Evolutionary conservation across 1,140 invertebrate genomes (phyloP).

Genomic region (Brachionus koreanus): DNA sequence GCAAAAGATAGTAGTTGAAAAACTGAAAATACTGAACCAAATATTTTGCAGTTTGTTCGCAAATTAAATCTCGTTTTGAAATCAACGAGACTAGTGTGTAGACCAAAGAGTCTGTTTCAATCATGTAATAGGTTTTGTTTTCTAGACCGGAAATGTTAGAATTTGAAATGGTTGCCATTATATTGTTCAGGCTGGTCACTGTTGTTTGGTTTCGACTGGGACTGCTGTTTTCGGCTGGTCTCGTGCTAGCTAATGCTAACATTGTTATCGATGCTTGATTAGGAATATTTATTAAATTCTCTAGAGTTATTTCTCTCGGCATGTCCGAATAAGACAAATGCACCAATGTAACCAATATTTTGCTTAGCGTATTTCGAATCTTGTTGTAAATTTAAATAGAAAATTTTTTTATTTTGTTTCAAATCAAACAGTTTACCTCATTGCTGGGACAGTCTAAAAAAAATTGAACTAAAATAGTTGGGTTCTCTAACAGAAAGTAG

Average conservation of each 20-base stretch:
- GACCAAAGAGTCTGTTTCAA: not conserved
- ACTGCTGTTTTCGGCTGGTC: not conserved
- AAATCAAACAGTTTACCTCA: not conserved
- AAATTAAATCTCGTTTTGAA: constrained; percentile 13
- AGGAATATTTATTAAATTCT: not conserved
- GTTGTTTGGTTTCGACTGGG: constrained; percentile 64
- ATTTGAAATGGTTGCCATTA: constrained; percentile 91
- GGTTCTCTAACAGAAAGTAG: constrained; percentile 25
- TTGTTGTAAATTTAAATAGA: not conserved
- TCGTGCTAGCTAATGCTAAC: not conserved
- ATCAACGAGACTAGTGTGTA: constrained; percentile 14
- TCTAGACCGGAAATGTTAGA: constrained; percentile 74
- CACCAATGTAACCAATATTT: constrained; percentile 38
- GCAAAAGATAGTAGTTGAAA: constrained; percentile 16
- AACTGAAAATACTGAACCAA: constrained; percentile 43
- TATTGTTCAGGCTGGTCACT: constrained; percentile 82
- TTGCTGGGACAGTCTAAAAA: constrained; percentile 46
- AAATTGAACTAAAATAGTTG: constrained; percentile 25
- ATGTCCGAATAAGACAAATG: constrained; percentile 34
- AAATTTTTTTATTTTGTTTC: not conserved
- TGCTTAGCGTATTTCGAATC: constrained; percentile 43
- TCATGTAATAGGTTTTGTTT: constrained; percentile 56
- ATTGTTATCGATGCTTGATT: constrained; percentile 26
- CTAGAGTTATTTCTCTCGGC: not conserved
- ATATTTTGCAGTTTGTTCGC: constrained; percentile 31